Base-by-base conservation (phyloP, 2,888 invertebrate genomes). In the Crematogaster levior region DNA sequence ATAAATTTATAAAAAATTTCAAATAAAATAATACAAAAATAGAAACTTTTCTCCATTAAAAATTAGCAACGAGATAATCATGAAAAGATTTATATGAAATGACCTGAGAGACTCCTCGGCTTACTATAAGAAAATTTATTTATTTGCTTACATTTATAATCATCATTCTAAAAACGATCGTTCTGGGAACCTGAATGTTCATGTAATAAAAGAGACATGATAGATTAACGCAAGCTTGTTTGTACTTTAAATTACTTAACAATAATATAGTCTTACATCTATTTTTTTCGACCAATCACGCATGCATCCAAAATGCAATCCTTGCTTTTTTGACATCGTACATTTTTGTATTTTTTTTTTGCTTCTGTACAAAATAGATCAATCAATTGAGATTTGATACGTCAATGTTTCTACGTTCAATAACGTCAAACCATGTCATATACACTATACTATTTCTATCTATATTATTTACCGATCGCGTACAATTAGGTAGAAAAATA, bases 401-500 rank as follows among this genome's bases (percentile, higher is more conserved):
- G 56, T 72, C 40, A 56, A 58, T 40, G 6, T 27, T 70, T 53
- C 12, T 56, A 24, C 27, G 40, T 40, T 27, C 40, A 27, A 58
- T 10, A 27, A 70, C 12, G 4, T 40, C 56, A 18, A 18, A 40
- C 21, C 15, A 27, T 10, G 43, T 27, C 21, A 51, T 46, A 24
- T 63, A 40, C 3, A 30, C 6, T 18, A 12, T 27, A 51, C 9
- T 48, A 21, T 43, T 27, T 34, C 12, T 75, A 6, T 51, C 51
- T 63, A 63, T 27, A 15, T 63, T 40, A 75, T n/a, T 60, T 60
- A n/a, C 12, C 51, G 27, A 65, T 53, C 40, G n/a, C 27, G n/a
- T 53, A 53, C 24, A 74, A 24, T 63, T 46, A 21, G 4, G 48
- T 74, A 63, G 21, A 43, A 79, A 84, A 79, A 81, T 82, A 85